Percentiles rank a stretch among this genome's conserved stretches.
Evolutionary conservation across 2,888 invertebrate genomes (phyloP).

Genomic region (Clepsis dumicolana): DNA sequence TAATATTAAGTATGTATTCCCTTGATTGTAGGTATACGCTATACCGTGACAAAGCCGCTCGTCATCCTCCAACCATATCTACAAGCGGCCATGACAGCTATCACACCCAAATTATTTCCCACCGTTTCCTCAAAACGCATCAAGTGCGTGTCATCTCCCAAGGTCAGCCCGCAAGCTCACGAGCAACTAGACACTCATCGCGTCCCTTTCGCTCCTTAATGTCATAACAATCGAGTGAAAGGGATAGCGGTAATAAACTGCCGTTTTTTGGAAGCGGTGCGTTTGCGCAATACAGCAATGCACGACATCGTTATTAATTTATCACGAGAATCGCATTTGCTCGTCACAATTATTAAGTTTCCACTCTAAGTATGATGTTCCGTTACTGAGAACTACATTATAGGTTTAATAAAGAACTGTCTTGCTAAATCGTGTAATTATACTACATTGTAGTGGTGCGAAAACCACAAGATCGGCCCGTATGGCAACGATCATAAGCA

Average conservation of each 20-base stretch:
- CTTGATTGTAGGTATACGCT: too few relatives aligned
- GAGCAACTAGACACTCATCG: neutral
- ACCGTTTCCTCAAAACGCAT: slow-evolving; percentile 16
- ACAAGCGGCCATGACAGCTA: neutral
- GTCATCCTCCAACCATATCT: neutral
- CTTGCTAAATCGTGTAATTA: neutral
- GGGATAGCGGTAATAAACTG: neutral
- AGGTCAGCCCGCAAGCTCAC: neutral
- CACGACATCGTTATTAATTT: slow-evolving; percentile 23
- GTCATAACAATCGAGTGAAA: neutral
- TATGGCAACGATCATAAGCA: too few relatives aligned
- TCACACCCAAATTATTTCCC: slow-evolving; percentile 5
- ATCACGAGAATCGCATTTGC: slow-evolving; percentile 26
- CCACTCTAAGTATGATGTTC: slow-evolving; percentile 13
- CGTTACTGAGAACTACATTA: slow-evolving; percentile 1
- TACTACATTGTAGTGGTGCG: neutral
- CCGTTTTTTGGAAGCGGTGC: neutral
- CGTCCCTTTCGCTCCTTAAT: neutral
- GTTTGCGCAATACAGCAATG: slow-evolving; percentile 1
- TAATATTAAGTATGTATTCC: too few relatives aligned
- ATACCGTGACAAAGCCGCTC: too few relatives aligned
- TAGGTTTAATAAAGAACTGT: neutral
- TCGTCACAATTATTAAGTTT: slow-evolving; percentile 24
- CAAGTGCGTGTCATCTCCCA: slow-evolving; percentile 13
- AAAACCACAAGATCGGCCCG: neutral